phyloP scores from a whole-genome alignment of 2,113 vertebrate species.

The Phylloscopus trochilus region DNA sequence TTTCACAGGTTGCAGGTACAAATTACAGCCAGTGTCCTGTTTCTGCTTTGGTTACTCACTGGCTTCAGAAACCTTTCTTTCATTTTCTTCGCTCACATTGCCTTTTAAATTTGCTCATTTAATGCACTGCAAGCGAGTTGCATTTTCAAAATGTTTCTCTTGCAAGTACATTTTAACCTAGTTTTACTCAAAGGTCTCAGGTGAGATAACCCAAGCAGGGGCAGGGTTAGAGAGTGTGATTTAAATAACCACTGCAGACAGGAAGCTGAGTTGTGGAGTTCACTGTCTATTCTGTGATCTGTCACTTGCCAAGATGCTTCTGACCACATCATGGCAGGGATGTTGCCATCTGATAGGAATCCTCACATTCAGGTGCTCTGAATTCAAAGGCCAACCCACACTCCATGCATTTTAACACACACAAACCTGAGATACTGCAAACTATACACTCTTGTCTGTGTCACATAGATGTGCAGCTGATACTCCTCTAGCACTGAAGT shows the following conservation, averaged over 20 bases:
- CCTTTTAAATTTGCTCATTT: background rate
- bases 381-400: background rate
- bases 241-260: background rate
- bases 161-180: background rate
- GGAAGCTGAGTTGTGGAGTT: background rate
- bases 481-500: background rate
- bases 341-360: background rate
- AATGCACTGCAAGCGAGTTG: background rate
- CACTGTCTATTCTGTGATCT: background rate
- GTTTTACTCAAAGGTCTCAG: background rate
- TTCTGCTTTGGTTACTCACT: background rate
- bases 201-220: background rate
- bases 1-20: background rate
- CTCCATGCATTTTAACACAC: background rate
- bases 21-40: background rate
- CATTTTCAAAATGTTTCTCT: background rate
- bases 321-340: background rate
- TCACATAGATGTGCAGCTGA: background rate
- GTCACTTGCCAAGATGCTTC: background rate
- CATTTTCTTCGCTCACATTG: background rate
- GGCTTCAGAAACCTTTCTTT: background rate
- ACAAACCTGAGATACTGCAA: background rate
- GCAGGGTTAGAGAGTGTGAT: background rate
- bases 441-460: background rate
- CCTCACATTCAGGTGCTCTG: background rate